phyloP scores from a whole-genome alignment of 2,888 invertebrate species.

The Sesamia inferens region DNA sequence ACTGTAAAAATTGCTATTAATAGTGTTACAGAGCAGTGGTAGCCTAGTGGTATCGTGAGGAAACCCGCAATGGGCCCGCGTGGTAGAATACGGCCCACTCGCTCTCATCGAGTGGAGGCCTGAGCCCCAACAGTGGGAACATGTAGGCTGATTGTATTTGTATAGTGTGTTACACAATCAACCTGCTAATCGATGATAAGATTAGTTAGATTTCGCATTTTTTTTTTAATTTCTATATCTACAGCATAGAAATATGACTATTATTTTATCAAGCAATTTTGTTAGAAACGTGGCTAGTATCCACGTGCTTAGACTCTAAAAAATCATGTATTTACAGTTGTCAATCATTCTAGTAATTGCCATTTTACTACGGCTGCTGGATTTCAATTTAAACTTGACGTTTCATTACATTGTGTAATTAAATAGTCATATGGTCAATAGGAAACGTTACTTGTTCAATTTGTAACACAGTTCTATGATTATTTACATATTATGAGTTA shows the following conservation, averaged over 20 bases:
- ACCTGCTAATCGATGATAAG: too few species aligned
- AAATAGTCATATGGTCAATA: not conserved
- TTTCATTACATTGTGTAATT: conserved; percentile 10
- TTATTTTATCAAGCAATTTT: conserved; percentile 1
- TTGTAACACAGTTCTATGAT: conserved; percentile 3
- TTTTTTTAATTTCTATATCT: too few species aligned
- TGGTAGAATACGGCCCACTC: too few species aligned
- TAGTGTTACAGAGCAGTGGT: too few species aligned
- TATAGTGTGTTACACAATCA: too few species aligned
- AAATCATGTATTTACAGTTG: conserved; percentile 15
- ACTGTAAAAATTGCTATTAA: too few species aligned
- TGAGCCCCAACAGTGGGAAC: too few species aligned
- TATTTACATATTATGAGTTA: not conserved
- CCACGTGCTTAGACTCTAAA: not conserved
- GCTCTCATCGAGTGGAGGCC: too few species aligned
- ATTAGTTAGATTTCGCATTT: too few species aligned
- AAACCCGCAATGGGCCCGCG: too few species aligned
- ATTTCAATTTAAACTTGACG: conserved; percentile 38
- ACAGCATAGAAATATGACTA: not conserved
- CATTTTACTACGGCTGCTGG: conserved; percentile 4
- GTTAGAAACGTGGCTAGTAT: conserved; percentile 1
- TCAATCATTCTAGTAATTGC: conserved; percentile 24
- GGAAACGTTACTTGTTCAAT: not conserved
- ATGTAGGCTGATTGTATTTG: too few species aligned
- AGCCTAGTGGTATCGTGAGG: too few species aligned